Evolutionary conservation across 2,888 invertebrate genomes (phyloP), one percentile per base, ranked within the genome.

Genomic region (Periphyllus acericola): DNA sequence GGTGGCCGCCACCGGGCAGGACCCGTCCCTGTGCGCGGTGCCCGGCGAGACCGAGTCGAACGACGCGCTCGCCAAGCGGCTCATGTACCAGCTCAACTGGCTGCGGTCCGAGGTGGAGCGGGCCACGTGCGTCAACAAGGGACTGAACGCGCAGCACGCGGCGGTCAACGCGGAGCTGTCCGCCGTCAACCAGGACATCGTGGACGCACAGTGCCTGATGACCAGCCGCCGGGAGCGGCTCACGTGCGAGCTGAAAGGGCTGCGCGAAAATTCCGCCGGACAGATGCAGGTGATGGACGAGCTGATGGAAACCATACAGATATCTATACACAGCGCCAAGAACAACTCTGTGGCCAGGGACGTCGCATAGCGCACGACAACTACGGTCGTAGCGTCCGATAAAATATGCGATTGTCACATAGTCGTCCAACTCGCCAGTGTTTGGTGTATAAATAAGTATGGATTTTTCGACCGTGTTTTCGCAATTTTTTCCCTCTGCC

Each of bases 71-170:
- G 86, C 55, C 21, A 72, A 87, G n/a, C 29, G 80, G 0, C 40
- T 87, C 55, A 60, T 87, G 6, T 87, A 87, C 60, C 86, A 80
- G 17, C 86, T 87, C 19, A 80, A 87, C 74, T 87, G 86, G 86
- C 72, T 87, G n/a, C 80, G 86, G 40, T 87, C 86, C 40, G 86
- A 87, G 74, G 80, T 80, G 40, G 86, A 87, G 25, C 80, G 86
- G 40, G 79, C 86, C 25, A 60, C 74, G 17, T 40, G 60, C 25
- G 86, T 80, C 4, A 80, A 40, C 25, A 72, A 60, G 40, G 60
- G 72, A 9, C 32, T 87, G 25, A 21, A 87, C 3, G 80, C 74
- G 25, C 80, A 74, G 25, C 80, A 80, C 11, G 17, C 21, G 1
- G 17, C 25, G 0, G 34, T 80, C 21, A 29, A 36, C 1, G 60